These are phyloP conservation scores for Chelmon rostratus DNA, from an alignment of 2,797 vertebrate genomes.

Conservation along the genomic window DNA sequence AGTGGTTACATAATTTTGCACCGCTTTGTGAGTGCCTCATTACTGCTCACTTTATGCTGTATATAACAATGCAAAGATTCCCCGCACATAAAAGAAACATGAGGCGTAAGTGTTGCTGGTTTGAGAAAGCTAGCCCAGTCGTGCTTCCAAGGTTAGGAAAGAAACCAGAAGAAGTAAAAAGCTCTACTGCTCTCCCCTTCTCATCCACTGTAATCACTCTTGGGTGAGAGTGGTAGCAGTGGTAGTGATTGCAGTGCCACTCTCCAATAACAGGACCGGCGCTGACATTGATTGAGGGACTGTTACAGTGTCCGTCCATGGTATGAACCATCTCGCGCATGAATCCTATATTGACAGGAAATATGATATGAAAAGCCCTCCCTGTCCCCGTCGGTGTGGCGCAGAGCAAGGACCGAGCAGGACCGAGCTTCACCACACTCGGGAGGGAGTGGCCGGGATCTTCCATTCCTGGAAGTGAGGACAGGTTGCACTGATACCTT, in stretches of 20 bases:
- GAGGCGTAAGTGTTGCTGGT: neutral
- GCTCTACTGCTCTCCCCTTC: conserved; percentile 6
- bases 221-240: conserved; percentile 8
- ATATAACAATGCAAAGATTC: neutral
- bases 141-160: neutral
- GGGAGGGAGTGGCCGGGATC: conserved; percentile 12
- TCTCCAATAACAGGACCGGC: conserved; percentile 54
- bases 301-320: conserved; percentile 42
- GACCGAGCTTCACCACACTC: conserved; percentile 11
- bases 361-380: conserved; percentile 32
- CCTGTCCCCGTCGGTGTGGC: conserved; percentile 4
- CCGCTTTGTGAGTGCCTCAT: neutral
- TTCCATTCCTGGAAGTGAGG: conserved; percentile 30
- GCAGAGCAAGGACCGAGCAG: conserved; percentile 19
- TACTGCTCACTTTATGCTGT: neutral
- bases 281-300: conserved; percentile 60
- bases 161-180: neutral
- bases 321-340: conserved; percentile 31
- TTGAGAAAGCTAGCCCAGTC: neutral
- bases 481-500: conserved; percentile 6
- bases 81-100: neutral
- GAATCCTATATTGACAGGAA: conserved; percentile 39
- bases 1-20: neutral
- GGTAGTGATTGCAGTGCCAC: conserved; percentile 47
- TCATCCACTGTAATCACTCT: conserved; percentile 37